Conservation (phyloP, 1,140 invertebrate species). For the Hesperophylax magnus region DNA sequence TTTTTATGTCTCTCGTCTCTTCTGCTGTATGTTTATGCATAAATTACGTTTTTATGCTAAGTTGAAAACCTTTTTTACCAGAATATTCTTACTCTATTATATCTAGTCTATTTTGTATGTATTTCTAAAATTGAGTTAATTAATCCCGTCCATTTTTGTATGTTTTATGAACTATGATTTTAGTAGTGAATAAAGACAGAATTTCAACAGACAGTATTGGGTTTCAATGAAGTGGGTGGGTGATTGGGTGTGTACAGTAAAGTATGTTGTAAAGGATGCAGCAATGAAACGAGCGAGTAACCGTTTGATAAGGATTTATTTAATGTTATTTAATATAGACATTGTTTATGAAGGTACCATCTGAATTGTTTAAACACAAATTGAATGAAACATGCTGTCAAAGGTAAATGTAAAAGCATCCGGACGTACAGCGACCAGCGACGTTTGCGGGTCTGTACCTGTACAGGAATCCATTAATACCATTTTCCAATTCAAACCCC, state of each 20-base stretch:
- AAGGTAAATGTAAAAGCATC: slow-evolving; percentile 1
- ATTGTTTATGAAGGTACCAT: slow-evolving; percentile 70
- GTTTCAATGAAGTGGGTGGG: background rate
- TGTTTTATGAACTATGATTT: slow-evolving; percentile 36
- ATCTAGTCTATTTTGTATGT: slow-evolving; percentile 25
- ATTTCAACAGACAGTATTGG: background rate
- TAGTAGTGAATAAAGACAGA: slow-evolving; percentile 18
- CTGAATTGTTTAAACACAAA: slow-evolving; percentile 65
- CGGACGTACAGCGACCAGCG: background rate
- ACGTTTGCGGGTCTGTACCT: too few species aligned
- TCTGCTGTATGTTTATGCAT: too few species aligned
- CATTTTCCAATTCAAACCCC: slow-evolving; percentile 34
- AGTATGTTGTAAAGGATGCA: background rate
- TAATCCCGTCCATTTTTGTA: slow-evolving; percentile 28
- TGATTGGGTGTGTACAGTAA: too few species aligned
- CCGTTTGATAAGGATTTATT: slow-evolving; percentile 55
- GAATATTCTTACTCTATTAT: slow-evolving; percentile 14
- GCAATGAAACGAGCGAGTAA: slow-evolving; percentile 31
- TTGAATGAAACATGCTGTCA: slow-evolving; percentile 37
- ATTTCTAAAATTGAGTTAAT: background rate
- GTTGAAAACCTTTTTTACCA: background rate
- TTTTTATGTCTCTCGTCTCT: too few species aligned
- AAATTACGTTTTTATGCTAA: too few species aligned
- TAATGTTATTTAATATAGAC: slow-evolving; percentile 69
- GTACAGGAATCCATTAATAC: slow-evolving; percentile 4